A percentile compares a stretch with the other conserved stretches of the same genome.
Evolutionary conservation across 2,113 vertebrate species (phyloP).

Genomic region (Campylorhamphus procurvoides): DNA sequence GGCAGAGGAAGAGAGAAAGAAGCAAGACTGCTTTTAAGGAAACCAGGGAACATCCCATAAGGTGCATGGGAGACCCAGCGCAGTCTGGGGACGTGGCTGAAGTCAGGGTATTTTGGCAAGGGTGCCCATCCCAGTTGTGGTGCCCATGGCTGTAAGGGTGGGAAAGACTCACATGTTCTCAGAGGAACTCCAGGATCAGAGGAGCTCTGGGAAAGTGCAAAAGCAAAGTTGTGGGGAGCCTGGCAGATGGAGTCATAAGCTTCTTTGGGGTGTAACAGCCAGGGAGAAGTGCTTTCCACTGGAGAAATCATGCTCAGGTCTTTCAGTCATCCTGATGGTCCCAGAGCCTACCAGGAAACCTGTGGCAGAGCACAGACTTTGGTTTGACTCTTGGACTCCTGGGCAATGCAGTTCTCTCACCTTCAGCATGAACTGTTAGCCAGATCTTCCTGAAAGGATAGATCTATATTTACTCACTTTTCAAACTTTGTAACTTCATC

Average conservation of each 20-base stretch:
- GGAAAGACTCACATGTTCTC: not conserved
- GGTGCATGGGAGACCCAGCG: not conserved
- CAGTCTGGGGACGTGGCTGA: not conserved
- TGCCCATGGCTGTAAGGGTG: accelerated
- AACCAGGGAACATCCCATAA: not conserved
- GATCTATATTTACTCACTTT: not conserved
- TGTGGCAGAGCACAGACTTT: not conserved
- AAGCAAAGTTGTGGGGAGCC: not conserved
- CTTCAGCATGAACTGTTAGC: not conserved
- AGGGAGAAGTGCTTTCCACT: accelerated
- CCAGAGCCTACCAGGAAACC: not conserved
- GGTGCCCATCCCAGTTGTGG: not conserved
- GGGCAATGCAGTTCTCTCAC: accelerated
- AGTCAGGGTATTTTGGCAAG: not conserved
- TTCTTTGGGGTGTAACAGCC: not conserved
- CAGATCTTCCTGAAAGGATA: not conserved
- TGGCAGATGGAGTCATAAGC: not conserved
- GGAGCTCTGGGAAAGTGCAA: not conserved
- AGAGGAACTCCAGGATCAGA: accelerated
- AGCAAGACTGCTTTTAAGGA: not conserved
- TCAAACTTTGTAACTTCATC: not conserved
- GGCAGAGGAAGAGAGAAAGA: not conserved
- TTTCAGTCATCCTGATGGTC: not conserved
- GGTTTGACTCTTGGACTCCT: accelerated
- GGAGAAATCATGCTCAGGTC: not conserved